phyloP scores from a whole-genome alignment of 2,797 vertebrate genomes.

The Pangasius mekongensis region DNA sequence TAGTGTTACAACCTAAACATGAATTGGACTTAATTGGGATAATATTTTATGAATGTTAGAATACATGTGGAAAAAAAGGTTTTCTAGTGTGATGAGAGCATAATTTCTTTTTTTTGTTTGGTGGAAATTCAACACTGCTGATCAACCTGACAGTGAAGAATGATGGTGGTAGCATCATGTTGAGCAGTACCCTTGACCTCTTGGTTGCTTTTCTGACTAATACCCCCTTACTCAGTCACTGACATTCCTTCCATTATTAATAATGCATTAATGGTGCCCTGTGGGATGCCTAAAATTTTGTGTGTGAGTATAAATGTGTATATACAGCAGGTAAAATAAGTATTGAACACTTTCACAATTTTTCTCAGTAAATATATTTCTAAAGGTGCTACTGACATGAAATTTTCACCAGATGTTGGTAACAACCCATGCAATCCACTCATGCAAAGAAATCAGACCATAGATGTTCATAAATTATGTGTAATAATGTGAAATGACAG shows the following conservation, averaged over 20 bases:
- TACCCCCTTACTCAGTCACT: neutral
- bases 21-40: neutral
- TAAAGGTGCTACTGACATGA: too few relatives aligned
- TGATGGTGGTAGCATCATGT: neutral
- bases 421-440: too few relatives aligned
- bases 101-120: neutral
- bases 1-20: slow-evolving; percentile 3
- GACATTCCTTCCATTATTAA: neutral
- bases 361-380: too few relatives aligned
- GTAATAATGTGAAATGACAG: too few relatives aligned
- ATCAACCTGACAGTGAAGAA: neutral
- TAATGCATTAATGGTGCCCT: neutral
- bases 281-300: too few relatives aligned
- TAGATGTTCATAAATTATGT: too few relatives aligned
- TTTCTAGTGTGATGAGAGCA: neutral
- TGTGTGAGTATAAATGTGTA: too few relatives aligned
- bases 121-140: neutral
- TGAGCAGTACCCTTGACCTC: neutral
- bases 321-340: too few relatives aligned
- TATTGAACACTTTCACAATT: too few relatives aligned
- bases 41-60: neutral
- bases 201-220: neutral
- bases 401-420: too few relatives aligned
- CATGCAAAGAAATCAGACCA: too few relatives aligned
- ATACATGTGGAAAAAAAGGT: neutral